A percentile compares a stretch with the other conserved stretches of the same genome.
Evolutionary conservation across 2,888 invertebrate genomes (phyloP).

Genomic region (Latrodectus elegans): DNA sequence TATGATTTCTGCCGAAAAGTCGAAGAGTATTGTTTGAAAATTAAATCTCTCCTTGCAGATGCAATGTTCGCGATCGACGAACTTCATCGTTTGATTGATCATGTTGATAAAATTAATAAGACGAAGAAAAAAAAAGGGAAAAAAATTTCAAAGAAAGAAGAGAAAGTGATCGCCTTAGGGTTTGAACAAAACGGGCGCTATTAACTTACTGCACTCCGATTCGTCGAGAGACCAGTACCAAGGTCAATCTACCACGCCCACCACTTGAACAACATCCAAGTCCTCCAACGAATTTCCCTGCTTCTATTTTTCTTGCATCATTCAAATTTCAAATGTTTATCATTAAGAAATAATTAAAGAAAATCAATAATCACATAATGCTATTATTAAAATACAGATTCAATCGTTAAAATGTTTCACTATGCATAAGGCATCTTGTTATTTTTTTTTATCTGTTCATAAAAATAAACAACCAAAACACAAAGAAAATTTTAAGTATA

Average conservation of each 20-base stretch:
- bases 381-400: no score
- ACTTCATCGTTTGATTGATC: constrained; percentile 41
- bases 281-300: not conserved
- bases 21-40: no score
- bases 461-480: no score
- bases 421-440: no score
- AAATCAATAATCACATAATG: no score
- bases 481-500: no score
- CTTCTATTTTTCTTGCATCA: not conserved
- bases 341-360: not conserved
- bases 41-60: not conserved
- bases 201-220: constrained; percentile 42
- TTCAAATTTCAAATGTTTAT: not conserved
- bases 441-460: no score
- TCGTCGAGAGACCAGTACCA: constrained; percentile 30
- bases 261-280: constrained; percentile 17
- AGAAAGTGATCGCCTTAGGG: constrained; percentile 50
- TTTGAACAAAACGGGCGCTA: constrained; percentile 44
- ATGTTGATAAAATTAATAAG: constrained; percentile 60
- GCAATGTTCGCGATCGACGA: constrained; percentile 30
- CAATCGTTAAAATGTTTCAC: no score
- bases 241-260: constrained; percentile 50
- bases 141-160: constrained; percentile 11
- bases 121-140: constrained; percentile 23
- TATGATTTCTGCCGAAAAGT: no score